phyloP scores from a whole-genome alignment of 2,888 invertebrate genomes.

The Diplolepis rosae region DNA sequence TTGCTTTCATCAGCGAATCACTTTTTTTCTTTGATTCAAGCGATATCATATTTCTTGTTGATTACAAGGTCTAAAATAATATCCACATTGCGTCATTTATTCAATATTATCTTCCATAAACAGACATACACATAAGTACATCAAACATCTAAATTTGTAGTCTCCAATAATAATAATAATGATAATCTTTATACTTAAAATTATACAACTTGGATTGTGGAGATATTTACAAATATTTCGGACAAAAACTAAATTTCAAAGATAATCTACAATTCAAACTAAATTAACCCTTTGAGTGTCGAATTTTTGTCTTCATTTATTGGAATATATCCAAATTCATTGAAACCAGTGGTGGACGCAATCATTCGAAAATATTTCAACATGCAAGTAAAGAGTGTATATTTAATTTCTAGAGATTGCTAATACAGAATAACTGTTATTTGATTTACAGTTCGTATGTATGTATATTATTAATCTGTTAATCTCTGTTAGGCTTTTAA shows the following conservation, averaged over 20 bases:
- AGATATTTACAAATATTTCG: slow-evolving; percentile 7
- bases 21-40: background rate
- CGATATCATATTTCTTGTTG: background rate
- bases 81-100: slow-evolving; percentile 3
- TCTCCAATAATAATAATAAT: background rate
- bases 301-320: background rate
- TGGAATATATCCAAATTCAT: background rate
- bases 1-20: background rate
- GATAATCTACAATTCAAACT: background rate
- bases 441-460: too few relatives aligned
- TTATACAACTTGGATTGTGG: background rate
- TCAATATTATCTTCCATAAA: slow-evolving; percentile 1
- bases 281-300: background rate
- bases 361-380: background rate
- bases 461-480: too few relatives aligned
- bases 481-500: slow-evolving; percentile 4
- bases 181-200: background rate
- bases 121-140: slow-evolving; percentile 19
- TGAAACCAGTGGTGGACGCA: background rate
- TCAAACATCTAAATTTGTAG: slow-evolving; percentile 20
- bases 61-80: background rate
- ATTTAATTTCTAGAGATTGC: background rate
- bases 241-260: background rate
- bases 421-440: too few relatives aligned
- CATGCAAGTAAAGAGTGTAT: background rate